Evolutionary conservation across 2,888 invertebrate species (phyloP), one percentile per base, ranked within the genome.

Genomic region (Azorinus chamasolen): DNA sequence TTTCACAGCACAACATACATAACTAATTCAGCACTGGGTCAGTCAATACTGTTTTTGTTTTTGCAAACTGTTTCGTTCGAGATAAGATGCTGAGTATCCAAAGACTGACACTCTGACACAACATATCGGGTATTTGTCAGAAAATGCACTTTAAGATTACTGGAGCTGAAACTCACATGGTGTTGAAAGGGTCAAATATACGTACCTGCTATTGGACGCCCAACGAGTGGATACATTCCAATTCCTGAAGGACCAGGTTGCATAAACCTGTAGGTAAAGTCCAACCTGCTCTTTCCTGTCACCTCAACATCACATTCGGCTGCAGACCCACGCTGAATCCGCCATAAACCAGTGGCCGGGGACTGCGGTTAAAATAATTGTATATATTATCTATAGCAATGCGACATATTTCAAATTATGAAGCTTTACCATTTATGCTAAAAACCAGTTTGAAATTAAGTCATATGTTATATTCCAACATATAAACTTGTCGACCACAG

Each of bases 161-260:
- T n/a, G n/a, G n/a, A n/a, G n/a, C n/a, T n/a, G n/a, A n/a, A 41
- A 16, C 12, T 10, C 41, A 41, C 45, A 45, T 45, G n/a, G 3
- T 8, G 14, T 45, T 18, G 3, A 20, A 45, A 20, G n/a, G 3
- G 18, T 45, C 14, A 20, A 5, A 45, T 24, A 6, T 18, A 16
- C 54, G 10, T 57, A 72, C 77, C 77, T 59, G 77, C 72, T 14
- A 78, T 68, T 0, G 77, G 77, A 39, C 77, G 45, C 1, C 77
- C 77, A 5, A 55, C 58, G 12, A 78, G 59, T 5, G 68, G 68
- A 46, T 72, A 78, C 16, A 63, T 58, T 25, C 72, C 77, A 48
- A 43, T 64, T 0, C 77, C 77, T 3, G 54, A 59, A 8, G 72
- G 68, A 6, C 72, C 72, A 2, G 72, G 43, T 53, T 72, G 66